Conservation (phyloP, 1,140 invertebrate species). For the Hylyphantes graminicola region DNA sequence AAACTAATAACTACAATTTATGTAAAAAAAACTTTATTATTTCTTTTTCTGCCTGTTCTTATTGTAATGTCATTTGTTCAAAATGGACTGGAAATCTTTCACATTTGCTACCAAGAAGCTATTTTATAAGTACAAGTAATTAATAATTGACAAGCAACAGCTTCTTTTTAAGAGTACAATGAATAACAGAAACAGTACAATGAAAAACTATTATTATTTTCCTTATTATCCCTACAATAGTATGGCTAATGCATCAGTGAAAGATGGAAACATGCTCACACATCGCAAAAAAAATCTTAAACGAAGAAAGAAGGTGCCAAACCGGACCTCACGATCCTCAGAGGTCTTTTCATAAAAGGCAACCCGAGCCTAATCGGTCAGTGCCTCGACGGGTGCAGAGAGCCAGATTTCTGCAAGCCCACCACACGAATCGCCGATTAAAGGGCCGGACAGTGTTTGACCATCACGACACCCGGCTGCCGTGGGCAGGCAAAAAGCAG, state of each 20-base stretch:
- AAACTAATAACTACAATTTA: no score
- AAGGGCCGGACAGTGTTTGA: slow-evolving; percentile 10
- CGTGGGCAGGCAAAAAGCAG: no score
- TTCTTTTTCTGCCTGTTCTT: no score
- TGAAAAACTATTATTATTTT: no score
- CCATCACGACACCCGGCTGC: neutral
- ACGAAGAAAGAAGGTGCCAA: slow-evolving; percentile 29
- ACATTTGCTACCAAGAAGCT: no score
- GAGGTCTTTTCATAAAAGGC: slow-evolving; percentile 9
- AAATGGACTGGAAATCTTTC: no score
- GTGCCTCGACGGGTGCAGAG: slow-evolving; percentile 9
- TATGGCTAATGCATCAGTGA: slow-evolving; percentile 21
- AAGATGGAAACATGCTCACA: neutral
- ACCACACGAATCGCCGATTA: slow-evolving; percentile 32
- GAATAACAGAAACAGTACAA: no score
- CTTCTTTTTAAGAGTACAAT: no score
- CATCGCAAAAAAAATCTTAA: neutral
- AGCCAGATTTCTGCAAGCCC: slow-evolving; percentile 12
- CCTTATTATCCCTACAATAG: neutral
- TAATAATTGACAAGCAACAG: no score
- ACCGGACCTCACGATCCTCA: slow-evolving; percentile 51
- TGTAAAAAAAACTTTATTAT: no score
- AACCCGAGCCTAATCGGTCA: slow-evolving; percentile 46
- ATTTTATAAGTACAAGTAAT: no score
- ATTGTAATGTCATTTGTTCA: no score